Evolutionary conservation across 1,140 invertebrate genomes (phyloP), one percentile per base, ranked within the genome.

Genomic region (Venustaconcha ellipsiformis): DNA sequence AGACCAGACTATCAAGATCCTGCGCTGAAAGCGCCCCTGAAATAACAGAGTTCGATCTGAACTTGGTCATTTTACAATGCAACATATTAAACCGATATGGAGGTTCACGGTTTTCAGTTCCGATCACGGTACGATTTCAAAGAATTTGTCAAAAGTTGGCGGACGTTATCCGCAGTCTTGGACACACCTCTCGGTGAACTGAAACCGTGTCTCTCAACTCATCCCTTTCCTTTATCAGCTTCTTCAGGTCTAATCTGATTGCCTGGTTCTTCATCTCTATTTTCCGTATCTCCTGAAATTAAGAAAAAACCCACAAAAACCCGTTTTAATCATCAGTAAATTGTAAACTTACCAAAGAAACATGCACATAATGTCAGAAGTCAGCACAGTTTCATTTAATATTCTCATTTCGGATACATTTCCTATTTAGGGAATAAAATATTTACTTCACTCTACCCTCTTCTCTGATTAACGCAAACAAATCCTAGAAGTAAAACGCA

Each of bases 161-260:
- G 17, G 65, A 67, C 56, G 57, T 66, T 18, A 57, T 20, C 12
- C 72, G 48, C 56, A 73, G 67, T 64, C 80, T 83, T 17, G 84
- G 82, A 65, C 84, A 83, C 6, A 83, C 76, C n/a, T 68, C 62
- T 14, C 74, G 75, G 64, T 84, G 82, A 23, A 85, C 67, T 58
- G 79, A 80, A 18, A 85, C 78, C 23, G 82, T 59, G 20, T 85
- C 82, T 57, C 74, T 69, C 56, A 85, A 74, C 13, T 81, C 76
- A 56, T 83, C 82, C 15, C 80, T 67, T 67, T 83, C 82, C 26
- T 81, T 73, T n/a, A 70, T 56, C 14, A 85, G 74, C 17, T 74
- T 74, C 23, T 79, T 72, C 20, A 85, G 76, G 57, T 84, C 79
- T 14, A 79, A 71, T 69, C 78, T 67, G 15, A 80, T 67, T 15